Percentiles rank a stretch among this genome's conserved stretches.
phyloP scores from a whole-genome alignment of 2,797 vertebrate genomes.

The Paedocypris micromegethes region DNA sequence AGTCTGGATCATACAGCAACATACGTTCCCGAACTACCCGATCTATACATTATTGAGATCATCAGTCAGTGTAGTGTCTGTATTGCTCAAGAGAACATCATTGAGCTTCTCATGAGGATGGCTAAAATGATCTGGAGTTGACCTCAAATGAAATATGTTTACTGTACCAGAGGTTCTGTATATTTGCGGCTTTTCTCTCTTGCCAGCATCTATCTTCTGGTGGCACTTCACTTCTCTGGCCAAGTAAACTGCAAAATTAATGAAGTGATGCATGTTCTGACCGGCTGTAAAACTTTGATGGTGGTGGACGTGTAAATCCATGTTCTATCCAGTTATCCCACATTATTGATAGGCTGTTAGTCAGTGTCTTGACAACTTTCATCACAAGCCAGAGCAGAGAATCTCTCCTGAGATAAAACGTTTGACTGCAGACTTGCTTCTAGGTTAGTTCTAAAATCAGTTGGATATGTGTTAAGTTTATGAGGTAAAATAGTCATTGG shows the following conservation, averaged over 20 bases:
- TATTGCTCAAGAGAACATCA: conserved; percentile 18
- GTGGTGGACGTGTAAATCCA: conserved; percentile 33
- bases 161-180: conserved; percentile 15
- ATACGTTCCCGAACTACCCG: too few relatives aligned
- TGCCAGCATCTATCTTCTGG: conserved; percentile 15
- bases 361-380: conserved; percentile 33
- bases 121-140: conserved; percentile 6
- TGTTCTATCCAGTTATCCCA: conserved; percentile 15
- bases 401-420: conserved; percentile 11
- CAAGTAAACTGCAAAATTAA: conserved; percentile 21
- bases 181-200: conserved; percentile 20
- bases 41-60: too few relatives aligned
- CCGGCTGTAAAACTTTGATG: conserved; percentile 22
- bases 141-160: conserved; percentile 16
- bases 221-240: background rate
- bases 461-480: too few relatives aligned
- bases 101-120: conserved; percentile 1
- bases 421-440: background rate
- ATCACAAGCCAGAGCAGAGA: conserved; percentile 6
- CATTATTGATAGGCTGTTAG: conserved; percentile 29
- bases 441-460: too few relatives aligned
- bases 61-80: too few relatives aligned
- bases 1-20: too few relatives aligned
- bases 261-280: conserved; percentile 24
- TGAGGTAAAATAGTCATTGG: too few relatives aligned